Conservation (phyloP, 1,140 invertebrate species). For the Oscheius sp. region DNA sequence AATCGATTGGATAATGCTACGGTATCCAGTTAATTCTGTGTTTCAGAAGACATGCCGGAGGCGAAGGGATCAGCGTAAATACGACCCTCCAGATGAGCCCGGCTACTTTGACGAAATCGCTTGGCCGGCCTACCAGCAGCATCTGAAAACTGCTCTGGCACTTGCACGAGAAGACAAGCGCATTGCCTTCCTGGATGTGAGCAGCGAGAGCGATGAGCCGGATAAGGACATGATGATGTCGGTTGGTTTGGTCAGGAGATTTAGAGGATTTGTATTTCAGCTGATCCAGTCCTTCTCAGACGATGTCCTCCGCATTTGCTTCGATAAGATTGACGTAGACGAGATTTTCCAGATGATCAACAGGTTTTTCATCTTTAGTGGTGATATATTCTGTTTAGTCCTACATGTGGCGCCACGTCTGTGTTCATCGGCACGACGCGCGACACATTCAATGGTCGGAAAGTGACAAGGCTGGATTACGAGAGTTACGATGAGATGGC, state of each 20-base stretch:
- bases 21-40: no score
- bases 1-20: neutral
- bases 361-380: neutral
- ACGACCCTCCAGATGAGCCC: slow-evolving; percentile 38
- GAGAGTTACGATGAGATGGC: slow-evolving; percentile 47
- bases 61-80: slow-evolving; percentile 8
- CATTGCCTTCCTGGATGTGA: slow-evolving; percentile 28
- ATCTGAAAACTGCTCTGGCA: slow-evolving; percentile 27
- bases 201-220: slow-evolving; percentile 8
- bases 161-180: slow-evolving; percentile 22
- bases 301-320: slow-evolving; percentile 21
- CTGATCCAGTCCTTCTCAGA: slow-evolving; percentile 18
- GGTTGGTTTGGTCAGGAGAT: neutral
- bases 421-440: slow-evolving; percentile 44
- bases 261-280: neutral
- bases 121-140: slow-evolving; percentile 40
- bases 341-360: slow-evolving; percentile 7
- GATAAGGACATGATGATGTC: neutral
- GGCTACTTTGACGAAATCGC: slow-evolving; percentile 37
- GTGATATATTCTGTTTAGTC: neutral
- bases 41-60: slow-evolving; percentile 30
- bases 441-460: slow-evolving; percentile 37
- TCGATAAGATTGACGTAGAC: neutral
- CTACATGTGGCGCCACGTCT: slow-evolving; percentile 38
- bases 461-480: slow-evolving; percentile 37